Conservation (phyloP, 2,113 vertebrate species). For the Caranx melampygus region DNA sequence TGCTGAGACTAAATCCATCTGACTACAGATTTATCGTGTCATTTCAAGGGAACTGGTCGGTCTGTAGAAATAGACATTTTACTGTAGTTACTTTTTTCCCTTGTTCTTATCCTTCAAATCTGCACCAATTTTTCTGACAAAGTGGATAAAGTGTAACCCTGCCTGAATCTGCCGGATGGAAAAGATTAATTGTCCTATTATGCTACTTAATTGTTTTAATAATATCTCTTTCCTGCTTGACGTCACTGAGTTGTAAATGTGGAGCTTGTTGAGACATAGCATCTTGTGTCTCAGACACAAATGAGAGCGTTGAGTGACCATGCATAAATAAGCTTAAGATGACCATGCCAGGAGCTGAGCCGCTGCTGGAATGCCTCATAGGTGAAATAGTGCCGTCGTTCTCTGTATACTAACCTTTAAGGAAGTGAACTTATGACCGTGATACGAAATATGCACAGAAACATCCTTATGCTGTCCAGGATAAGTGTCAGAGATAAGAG, state of each 20-base stretch:
- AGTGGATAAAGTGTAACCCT: background rate
- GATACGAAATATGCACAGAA: too few relatives aligned
- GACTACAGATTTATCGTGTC: background rate
- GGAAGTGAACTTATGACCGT: too few relatives aligned
- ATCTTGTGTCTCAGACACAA: too few relatives aligned
- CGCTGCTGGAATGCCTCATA: too few relatives aligned
- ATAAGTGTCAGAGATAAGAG: too few relatives aligned
- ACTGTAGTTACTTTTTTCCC: too few relatives aligned
- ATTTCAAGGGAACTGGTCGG: background rate
- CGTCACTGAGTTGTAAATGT: background rate
- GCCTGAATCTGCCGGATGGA: background rate
- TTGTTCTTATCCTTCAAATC: too few relatives aligned
- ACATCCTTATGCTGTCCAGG: too few relatives aligned
- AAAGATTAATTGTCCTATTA: background rate
- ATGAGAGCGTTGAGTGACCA: constrained; percentile 7
- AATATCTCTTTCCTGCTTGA: background rate
- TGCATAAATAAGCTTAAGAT: constrained; percentile 33
- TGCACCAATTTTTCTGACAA: background rate
- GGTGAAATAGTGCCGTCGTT: too few relatives aligned
- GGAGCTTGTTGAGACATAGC: background rate
- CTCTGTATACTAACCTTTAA: too few relatives aligned
- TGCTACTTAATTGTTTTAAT: background rate
- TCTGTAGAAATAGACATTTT: background rate
- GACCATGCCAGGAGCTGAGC: too few relatives aligned
- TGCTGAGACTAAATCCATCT: background rate